Conservation (phyloP, 2,888 invertebrate genomes). For the Zhengitettix transpicula region DNA sequence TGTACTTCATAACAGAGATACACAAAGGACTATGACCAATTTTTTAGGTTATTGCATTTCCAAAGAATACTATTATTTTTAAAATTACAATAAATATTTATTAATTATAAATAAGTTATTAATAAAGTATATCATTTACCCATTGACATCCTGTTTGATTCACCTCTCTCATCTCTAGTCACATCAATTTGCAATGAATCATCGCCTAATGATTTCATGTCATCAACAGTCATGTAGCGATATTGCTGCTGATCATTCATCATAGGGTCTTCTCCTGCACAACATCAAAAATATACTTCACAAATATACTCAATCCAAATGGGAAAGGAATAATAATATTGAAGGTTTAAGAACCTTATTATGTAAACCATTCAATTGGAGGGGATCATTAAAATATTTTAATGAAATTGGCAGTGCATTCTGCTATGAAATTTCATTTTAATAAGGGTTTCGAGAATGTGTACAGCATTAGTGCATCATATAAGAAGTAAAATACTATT, state of each 20-base stretch:
- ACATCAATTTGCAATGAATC: slow-evolving; percentile 88
- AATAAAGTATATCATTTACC: too few species aligned
- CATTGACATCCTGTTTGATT: slow-evolving; percentile 7
- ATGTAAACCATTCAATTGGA: too few species aligned
- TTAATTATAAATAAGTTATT: background rate
- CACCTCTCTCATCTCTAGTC: slow-evolving; percentile 55
- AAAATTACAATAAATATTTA: background rate
- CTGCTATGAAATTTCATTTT: too few species aligned
- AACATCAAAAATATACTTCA: background rate
- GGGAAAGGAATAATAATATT: too few species aligned
- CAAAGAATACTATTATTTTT: background rate
- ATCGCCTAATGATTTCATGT: slow-evolving; percentile 88
- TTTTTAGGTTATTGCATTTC: background rate
- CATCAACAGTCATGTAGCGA: slow-evolving; percentile 83
- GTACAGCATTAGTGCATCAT: too few species aligned
- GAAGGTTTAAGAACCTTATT: too few species aligned
- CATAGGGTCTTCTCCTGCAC: slow-evolving; percentile 74
- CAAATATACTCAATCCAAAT: background rate
- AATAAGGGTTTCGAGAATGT: too few species aligned
- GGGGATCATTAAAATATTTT: too few species aligned
- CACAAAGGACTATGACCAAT: too few species aligned
- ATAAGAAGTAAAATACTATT: too few species aligned
- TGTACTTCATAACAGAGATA: too few species aligned
- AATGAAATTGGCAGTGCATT: too few species aligned
- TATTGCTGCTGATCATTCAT: slow-evolving; percentile 68